These are phyloP conservation scores for Brassicogethes aeneus DNA, from an alignment of 2,888 invertebrate genomes.

Conservation along the genomic window DNA sequence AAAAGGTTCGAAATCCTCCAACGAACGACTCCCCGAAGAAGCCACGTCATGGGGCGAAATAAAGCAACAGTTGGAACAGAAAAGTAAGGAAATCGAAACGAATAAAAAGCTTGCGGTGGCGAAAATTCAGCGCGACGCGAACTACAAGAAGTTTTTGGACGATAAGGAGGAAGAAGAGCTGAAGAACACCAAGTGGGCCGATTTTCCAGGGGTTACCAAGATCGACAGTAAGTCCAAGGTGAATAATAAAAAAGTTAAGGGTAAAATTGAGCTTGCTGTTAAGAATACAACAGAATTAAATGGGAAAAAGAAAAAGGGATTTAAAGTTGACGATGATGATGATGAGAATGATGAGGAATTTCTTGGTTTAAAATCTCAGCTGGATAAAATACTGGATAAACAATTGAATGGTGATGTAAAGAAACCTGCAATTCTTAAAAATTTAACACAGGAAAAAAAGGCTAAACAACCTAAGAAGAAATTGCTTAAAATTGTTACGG, in stretches of 20 bases:
- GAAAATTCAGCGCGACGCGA: conserved; percentile 21
- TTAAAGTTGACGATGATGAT: conserved; percentile 1
- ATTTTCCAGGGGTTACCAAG: conserved; percentile 38
- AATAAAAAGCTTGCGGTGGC: conserved; percentile 42
- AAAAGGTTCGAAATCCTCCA: conserved; percentile 65
- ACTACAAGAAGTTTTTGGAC: conserved; percentile 27
- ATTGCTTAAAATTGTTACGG: conserved; percentile 18
- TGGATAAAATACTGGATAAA: conserved; percentile 15
- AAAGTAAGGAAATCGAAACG: conserved; percentile 43
- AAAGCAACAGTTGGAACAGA: conserved; percentile 52
- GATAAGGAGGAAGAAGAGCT: conserved; percentile 43
- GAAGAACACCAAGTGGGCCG: conserved; percentile 47
- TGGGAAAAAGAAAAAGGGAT: not conserved
- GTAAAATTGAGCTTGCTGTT: conserved; percentile 10
- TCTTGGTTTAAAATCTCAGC: conserved; percentile 13
- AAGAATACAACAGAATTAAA: conserved; percentile 3
- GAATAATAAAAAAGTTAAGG: conserved; percentile 10
- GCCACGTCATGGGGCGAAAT: conserved; percentile 67
- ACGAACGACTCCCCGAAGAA: conserved; percentile 57
- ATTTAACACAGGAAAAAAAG: conserved; percentile 17
- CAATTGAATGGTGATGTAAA: conserved; percentile 11
- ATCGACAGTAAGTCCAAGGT: not conserved
- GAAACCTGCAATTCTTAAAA: conserved; percentile 25
- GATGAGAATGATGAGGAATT: conserved; percentile 14
- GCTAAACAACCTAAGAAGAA: conserved; percentile 22